Evolutionary conservation across 64 coral and sea anemone species (phyloP).

Genomic region (Montipora sp.): DNA sequence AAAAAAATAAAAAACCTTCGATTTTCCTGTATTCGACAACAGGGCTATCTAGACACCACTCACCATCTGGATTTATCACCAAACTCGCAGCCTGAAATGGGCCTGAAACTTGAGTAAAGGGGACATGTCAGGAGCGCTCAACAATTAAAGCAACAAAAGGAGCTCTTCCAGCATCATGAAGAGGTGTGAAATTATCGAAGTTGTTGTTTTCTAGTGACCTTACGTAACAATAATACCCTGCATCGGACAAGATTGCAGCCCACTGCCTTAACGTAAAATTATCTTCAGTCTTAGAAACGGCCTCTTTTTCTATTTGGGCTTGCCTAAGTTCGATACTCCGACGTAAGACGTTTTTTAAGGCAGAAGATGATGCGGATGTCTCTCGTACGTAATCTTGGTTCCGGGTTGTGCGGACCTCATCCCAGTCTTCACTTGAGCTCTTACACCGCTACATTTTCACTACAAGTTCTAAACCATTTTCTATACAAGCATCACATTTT

Average conservation of each 20-base stretch:
- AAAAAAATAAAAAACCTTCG: no score
- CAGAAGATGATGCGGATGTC: no score
- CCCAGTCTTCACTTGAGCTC: no score
- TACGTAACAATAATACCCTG: neutral
- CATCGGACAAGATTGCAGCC: neutral
- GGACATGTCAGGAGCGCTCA: neutral
- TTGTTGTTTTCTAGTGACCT: neutral
- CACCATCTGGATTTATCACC: neutral
- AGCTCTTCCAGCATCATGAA: neutral
- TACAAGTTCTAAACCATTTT: no score
- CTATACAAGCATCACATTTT: no score
- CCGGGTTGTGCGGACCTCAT: no score
- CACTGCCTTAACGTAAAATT: neutral
- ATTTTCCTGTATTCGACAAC: neutral
- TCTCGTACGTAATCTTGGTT: no score
- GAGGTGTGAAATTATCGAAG: neutral
- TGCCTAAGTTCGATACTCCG: neutral
- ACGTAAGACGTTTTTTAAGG: neutral
- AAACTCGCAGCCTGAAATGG: no score
- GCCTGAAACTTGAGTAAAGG: neutral
- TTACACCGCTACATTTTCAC: no score
- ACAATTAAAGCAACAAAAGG: neutral
- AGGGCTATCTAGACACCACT: neutral
- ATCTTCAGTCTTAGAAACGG: neutral
- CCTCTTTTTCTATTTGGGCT: neutral